Conservation (phyloP, 2,113 vertebrate genomes). For the Lagopus muta region DNA sequence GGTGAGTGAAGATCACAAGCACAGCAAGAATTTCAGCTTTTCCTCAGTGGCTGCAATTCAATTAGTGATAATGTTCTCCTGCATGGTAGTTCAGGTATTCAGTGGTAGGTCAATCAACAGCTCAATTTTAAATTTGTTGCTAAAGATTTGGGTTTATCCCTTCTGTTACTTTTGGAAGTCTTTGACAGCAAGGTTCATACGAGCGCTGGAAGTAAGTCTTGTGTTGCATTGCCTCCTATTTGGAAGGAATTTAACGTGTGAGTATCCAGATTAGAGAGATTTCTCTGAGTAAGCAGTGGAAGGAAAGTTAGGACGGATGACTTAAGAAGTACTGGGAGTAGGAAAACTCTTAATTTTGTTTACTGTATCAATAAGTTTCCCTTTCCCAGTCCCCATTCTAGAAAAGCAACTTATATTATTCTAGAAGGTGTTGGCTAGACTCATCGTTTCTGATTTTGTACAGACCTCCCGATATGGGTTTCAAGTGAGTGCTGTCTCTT, state of each 20-base stretch:
- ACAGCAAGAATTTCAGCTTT: slow-evolving; percentile 36
- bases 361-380: neutral
- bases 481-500: slow-evolving; percentile 29
- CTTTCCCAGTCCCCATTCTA: neutral
- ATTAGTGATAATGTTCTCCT: neutral
- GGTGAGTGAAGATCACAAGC: neutral
- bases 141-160: neutral
- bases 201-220: neutral
- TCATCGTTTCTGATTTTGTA: slow-evolving; percentile 24
- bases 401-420: neutral
- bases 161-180: neutral
- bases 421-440: slow-evolving; percentile 4
- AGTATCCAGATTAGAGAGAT: neutral
- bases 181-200: neutral
- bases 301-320: neutral
- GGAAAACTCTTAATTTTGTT: neutral
- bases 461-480: slow-evolving; percentile 17
- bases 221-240: too few species aligned
- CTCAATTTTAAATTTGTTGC: neutral
- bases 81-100: neutral
- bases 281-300: slow-evolving; percentile 7
- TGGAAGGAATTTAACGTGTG: neutral
- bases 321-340: neutral
- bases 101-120: neutral
- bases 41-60: neutral